Evolutionary conservation across 2,888 invertebrate genomes (phyloP).

Genomic region (Rotaria magnacalcarata): DNA sequence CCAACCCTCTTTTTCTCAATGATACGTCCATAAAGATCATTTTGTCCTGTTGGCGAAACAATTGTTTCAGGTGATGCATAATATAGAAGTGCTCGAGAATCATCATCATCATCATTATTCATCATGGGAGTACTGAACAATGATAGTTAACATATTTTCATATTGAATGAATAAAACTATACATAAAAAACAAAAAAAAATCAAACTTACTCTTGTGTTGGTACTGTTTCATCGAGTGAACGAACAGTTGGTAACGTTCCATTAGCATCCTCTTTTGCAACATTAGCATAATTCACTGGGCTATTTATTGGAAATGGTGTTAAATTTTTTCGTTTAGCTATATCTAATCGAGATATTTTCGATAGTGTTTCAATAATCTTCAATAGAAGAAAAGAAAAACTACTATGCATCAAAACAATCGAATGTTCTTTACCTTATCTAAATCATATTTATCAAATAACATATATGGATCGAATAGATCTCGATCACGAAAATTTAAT

Average conservation of each 20-base stretch:
- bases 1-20: slow-evolving; percentile 31
- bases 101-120: background rate
- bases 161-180: background rate
- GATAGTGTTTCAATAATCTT: background rate
- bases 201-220: background rate
- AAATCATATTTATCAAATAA: slow-evolving; percentile 41
- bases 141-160: background rate
- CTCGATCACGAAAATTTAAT: slow-evolving; percentile 41
- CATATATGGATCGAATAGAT: slow-evolving; percentile 45
- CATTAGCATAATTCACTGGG: slow-evolving; percentile 28
- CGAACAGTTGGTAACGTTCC: background rate
- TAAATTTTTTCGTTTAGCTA: slow-evolving; percentile 4
- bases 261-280: background rate
- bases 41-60: background rate
- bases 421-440: slow-evolving; percentile 4
- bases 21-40: slow-evolving; percentile 2
- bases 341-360: background rate
- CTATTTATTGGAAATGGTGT: background rate
- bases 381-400: background rate
- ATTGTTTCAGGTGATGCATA: slow-evolving; percentile 24
- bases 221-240: background rate
- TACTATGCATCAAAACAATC: too few species aligned
- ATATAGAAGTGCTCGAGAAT: slow-evolving; percentile 9
- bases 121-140: background rate
- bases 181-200: background rate